A percentile compares a stretch with the other conserved stretches of the same genome.
These are phyloP conservation scores for Lasioglossum baleicum DNA, from an alignment of 1,140 invertebrate species.

Conservation along the genomic window DNA sequence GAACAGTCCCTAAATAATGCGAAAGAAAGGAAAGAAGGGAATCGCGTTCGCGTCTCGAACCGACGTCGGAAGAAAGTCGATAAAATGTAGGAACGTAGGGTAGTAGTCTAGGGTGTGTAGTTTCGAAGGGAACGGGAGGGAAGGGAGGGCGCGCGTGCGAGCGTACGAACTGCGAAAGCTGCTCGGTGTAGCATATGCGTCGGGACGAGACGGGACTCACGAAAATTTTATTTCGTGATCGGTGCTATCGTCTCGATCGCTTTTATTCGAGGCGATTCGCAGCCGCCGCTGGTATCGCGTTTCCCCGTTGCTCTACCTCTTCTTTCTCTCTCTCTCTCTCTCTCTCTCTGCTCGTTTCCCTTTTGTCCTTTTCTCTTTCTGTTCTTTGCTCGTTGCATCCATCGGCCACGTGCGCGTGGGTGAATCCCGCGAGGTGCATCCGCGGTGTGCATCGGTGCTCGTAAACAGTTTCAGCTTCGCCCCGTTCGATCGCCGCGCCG, in stretches of 20 bases:
- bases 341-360: not conserved
- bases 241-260: slow-evolving; percentile 64
- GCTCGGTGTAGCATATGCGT: slow-evolving; percentile 39
- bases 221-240: slow-evolving; percentile 70
- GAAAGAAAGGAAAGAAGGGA: slow-evolving; percentile 22
- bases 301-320: slow-evolving; percentile 37
- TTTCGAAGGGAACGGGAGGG: slow-evolving; percentile 43
- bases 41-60: slow-evolving; percentile 47
- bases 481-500: not conserved
- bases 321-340: slow-evolving; percentile 33
- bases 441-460: not conserved
- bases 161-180: slow-evolving; percentile 56
- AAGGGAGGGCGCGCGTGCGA: slow-evolving; percentile 57
- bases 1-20: no score
- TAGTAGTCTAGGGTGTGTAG: not conserved
- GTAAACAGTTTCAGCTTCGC: not conserved
- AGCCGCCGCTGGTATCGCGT: slow-evolving; percentile 46
- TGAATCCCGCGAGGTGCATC: not conserved
- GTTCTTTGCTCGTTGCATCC: no score
- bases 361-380: no score
- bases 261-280: slow-evolving; percentile 61
- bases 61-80: slow-evolving; percentile 56
- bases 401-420: no score
- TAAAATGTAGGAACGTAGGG: slow-evolving; percentile 52
- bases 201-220: slow-evolving; percentile 45